Conservation (phyloP, 2,113 vertebrate genomes). For the Kobus ellipsiprymnus region DNA sequence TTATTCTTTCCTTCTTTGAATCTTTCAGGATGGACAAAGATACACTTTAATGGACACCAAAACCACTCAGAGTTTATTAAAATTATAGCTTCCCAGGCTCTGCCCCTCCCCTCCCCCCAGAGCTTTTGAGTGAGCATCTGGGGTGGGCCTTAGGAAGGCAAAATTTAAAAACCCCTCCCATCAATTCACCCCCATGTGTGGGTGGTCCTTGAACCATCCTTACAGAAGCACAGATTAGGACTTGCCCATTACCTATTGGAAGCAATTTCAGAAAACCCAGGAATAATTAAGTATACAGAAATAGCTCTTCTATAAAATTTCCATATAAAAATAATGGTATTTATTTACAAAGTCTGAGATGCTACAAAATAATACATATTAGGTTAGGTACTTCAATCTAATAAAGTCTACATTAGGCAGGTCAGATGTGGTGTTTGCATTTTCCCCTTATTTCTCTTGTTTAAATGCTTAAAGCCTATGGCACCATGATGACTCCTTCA, state of each 20-base stretch:
- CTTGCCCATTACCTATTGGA: slow-evolving; percentile 33
- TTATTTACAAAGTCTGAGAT: slow-evolving; percentile 82
- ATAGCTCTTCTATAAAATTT: slow-evolving; percentile 84
- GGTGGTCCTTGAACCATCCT: not conserved
- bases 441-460: slow-evolving; percentile 22
- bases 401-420: slow-evolving; percentile 62
- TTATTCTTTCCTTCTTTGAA: not conserved
- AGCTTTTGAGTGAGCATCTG: not conserved
- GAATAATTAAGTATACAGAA: slow-evolving; percentile 77
- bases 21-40: not conserved
- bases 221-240: not conserved
- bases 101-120: not conserved
- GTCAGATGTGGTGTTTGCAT: slow-evolving; percentile 20
- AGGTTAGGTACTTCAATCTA: slow-evolving; percentile 66
- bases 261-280: slow-evolving; percentile 76
- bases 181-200: not conserved
- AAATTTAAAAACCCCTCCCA: not conserved
- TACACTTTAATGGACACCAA: not conserved
- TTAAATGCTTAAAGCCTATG: slow-evolving; percentile 59
- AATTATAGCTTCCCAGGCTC: not conserved
- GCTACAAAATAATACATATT: slow-evolving; percentile 77
- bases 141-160: not conserved
- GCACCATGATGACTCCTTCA: slow-evolving; percentile 14
- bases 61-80: not conserved
- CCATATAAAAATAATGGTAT: slow-evolving; percentile 83